These are phyloP conservation scores for Elmis aenea DNA, from an alignment of 2,888 invertebrate genomes.

Conservation along the genomic window DNA sequence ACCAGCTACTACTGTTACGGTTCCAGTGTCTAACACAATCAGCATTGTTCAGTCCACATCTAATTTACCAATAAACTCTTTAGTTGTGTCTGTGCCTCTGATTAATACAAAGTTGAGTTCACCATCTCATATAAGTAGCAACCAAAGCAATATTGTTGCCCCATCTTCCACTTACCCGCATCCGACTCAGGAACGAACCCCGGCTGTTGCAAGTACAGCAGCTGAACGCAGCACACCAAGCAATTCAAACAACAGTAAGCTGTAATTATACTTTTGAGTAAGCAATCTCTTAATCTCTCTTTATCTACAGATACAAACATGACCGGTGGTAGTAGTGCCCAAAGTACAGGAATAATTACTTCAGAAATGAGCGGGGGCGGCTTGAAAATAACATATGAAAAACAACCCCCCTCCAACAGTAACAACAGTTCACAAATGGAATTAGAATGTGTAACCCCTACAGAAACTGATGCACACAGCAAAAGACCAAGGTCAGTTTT, in stretches of 20 bases:
- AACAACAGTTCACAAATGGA: slow-evolving; percentile 38
- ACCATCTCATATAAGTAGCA: slow-evolving; percentile 38
- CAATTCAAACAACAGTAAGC: slow-evolving; percentile 5
- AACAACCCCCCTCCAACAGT: slow-evolving; percentile 45
- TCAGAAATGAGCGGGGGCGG: slow-evolving; percentile 49
- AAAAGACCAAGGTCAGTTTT: slow-evolving; percentile 54
- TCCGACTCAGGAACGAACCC: slow-evolving; percentile 15
- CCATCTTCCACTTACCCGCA: slow-evolving; percentile 20
- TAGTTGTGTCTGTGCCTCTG: slow-evolving; percentile 62
- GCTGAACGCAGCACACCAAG: slow-evolving; percentile 3
- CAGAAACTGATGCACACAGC: slow-evolving; percentile 47
- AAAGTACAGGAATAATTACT: slow-evolving; percentile 30
- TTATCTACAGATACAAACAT: slow-evolving; percentile 24
- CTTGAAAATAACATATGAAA: slow-evolving; percentile 53
- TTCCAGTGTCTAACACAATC: slow-evolving; percentile 24
- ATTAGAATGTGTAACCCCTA: slow-evolving; percentile 44
- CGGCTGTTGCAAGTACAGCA: too few relatives aligned
- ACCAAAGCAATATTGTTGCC: slow-evolving; percentile 31
- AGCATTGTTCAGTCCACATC: slow-evolving; percentile 11
- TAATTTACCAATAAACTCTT: slow-evolving; percentile 27
- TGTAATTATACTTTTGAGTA: too few relatives aligned
- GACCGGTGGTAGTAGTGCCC: slow-evolving; percentile 33
- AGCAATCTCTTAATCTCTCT: not conserved
- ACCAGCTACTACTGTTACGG: slow-evolving; percentile 17
- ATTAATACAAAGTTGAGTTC: slow-evolving; percentile 48